These are phyloP conservation scores for Hirtodrosophila confusa DNA, from an alignment of 2,888 invertebrate species.

Conservation along the genomic window DNA sequence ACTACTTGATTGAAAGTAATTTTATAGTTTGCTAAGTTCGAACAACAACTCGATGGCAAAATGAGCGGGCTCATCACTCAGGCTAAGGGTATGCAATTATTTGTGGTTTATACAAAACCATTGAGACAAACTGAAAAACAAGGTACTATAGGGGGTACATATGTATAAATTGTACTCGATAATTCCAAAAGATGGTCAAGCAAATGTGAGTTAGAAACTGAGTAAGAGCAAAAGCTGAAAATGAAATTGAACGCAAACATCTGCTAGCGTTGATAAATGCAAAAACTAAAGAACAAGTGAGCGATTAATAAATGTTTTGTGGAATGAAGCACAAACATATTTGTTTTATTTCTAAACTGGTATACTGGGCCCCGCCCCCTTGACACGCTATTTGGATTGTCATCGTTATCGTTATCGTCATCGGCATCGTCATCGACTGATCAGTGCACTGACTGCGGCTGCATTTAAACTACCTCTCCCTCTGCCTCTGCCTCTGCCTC, in stretches of 20 bases:
- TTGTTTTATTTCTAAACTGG: conserved; percentile 25
- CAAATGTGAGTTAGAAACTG: conserved; percentile 31
- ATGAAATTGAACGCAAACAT: conserved; percentile 32
- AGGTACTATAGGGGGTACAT: conserved; percentile 15
- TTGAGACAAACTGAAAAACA: conserved; percentile 10
- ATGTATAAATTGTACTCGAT: conserved; percentile 18
- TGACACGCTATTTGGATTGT: conserved; percentile 13
- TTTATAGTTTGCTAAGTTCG: not conserved
- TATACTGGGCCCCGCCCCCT: conserved; percentile 29
- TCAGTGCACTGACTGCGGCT: conserved; percentile 48
- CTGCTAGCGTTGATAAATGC: conserved; percentile 48
- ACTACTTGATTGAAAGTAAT: not conserved
- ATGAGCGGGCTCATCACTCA: not conserved
- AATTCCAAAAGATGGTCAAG: conserved; percentile 16
- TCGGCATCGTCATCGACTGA: conserved; percentile 48
- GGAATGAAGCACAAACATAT: conserved; percentile 51
- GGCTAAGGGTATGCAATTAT: conserved; percentile 38
- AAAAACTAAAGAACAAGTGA: conserved; percentile 47
- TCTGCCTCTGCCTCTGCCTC: conserved; percentile 10
- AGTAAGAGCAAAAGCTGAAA: conserved; percentile 21
- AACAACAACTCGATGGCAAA: conserved; percentile 6
- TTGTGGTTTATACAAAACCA: conserved; percentile 23
- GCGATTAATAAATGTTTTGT: conserved; percentile 71
- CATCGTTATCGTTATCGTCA: conserved; percentile 10
- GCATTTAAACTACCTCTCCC: conserved; percentile 1